These are phyloP conservation scores for Amblyteles armatorius DNA, from an alignment of 2,888 invertebrate species.

Conservation along the genomic window DNA sequence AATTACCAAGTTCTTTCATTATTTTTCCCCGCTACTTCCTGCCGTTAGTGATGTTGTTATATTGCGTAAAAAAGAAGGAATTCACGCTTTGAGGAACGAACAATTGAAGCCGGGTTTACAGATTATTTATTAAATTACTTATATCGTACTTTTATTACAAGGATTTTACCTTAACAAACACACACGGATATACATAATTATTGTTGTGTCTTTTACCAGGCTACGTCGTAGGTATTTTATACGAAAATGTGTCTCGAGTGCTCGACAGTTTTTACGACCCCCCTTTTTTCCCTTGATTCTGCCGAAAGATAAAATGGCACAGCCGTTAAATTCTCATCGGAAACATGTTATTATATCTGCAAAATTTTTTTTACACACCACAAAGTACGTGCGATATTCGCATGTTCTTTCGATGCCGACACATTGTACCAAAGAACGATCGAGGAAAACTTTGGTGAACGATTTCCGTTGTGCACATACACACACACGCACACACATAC, in stretches of 20 bases:
- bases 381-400: conserved; percentile 53
- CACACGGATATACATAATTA: conserved; percentile 74
- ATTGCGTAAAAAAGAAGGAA: not conserved
- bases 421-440: not conserved
- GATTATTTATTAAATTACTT: conserved; percentile 77
- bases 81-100: not conserved
- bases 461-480: not conserved
- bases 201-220: conserved; percentile 73
- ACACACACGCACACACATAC: not conserved
- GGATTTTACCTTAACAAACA: conserved; percentile 76
- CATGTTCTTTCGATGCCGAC: conserved; percentile 42
- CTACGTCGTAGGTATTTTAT: conserved; percentile 64
- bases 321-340: conserved; percentile 23
- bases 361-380: not conserved
- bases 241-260: conserved; percentile 11
- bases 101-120: conserved; percentile 63
- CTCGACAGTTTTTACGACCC: not conserved
- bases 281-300: conserved; percentile 37
- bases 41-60: not conserved
- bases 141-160: conserved; percentile 79
- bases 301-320: conserved; percentile 35
- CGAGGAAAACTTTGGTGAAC: conserved; percentile 8
- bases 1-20: not conserved
- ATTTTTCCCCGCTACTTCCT: not conserved
- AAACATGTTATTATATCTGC: conserved; percentile 9